Percentiles rank a stretch among this genome's conserved stretches.
Conservation (phyloP, 2,888 invertebrate species). For the Megastigmus dorsalis region DNA sequence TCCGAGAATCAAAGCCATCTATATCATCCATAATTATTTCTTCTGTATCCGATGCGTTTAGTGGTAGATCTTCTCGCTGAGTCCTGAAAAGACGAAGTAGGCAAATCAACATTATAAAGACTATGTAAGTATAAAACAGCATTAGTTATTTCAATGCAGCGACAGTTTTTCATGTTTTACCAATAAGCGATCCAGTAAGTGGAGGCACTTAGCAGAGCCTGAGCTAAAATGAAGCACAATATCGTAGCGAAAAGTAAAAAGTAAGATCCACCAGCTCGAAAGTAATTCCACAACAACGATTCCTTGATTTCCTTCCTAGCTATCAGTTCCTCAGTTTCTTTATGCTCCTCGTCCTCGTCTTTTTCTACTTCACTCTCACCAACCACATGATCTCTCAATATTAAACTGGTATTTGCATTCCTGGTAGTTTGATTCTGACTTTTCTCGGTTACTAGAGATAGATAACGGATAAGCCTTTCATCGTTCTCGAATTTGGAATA, state of each 20-base stretch:
- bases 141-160: too few relatives aligned
- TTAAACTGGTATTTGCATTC: too few relatives aligned
- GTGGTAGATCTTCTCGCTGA: constrained; percentile 54
- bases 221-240: constrained; percentile 78
- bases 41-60: constrained; percentile 72
- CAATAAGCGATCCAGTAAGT: constrained; percentile 88
- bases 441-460: background rate
- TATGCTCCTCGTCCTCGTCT: constrained; percentile 74
- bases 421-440: background rate
- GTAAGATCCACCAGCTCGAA: constrained; percentile 80
- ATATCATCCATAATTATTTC: too few relatives aligned
- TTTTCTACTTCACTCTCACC: constrained; percentile 53
- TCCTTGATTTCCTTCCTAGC: constrained; percentile 79
- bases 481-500: constrained; percentile 78
- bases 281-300: constrained; percentile 81
- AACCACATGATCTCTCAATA: constrained; percentile 42
- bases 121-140: too few relatives aligned
- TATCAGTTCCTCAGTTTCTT: constrained; percentile 80
- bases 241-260: constrained; percentile 78
- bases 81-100: constrained; percentile 11
- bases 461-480: constrained; percentile 69
- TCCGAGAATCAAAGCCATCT: too few relatives aligned
- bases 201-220: constrained; percentile 81
- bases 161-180: constrained; percentile 73
- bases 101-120: background rate